Percentiles rank a stretch among this genome's conserved stretches.
These are phyloP conservation scores for Rhynchomys soricoides DNA, from an alignment of 2,113 vertebrate species.

Conservation along the genomic window DNA sequence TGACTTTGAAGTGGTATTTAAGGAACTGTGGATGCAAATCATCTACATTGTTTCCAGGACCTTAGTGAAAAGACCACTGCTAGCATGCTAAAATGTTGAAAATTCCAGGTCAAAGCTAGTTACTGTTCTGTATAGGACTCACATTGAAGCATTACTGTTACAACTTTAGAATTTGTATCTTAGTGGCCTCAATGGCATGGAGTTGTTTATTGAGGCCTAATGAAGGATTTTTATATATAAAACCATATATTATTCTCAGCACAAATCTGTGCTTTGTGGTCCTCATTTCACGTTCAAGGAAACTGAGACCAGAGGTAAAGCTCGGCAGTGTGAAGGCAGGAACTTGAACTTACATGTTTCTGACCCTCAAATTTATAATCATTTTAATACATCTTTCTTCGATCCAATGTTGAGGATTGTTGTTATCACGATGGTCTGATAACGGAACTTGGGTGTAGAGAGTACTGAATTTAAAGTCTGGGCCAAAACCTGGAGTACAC, in stretches of 20 bases:
- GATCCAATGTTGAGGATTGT: background rate
- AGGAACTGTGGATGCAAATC: background rate
- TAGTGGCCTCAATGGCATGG: background rate
- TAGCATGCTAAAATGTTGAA: background rate
- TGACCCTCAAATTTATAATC: background rate
- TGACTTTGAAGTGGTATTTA: conserved; percentile 48
- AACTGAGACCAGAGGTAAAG: background rate
- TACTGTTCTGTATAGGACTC: background rate
- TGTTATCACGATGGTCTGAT: background rate
- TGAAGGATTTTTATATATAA: background rate
- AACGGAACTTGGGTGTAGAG: background rate
- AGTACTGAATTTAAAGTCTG: background rate
- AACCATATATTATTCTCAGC: background rate
- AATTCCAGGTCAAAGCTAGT: background rate
- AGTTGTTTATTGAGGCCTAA: background rate
- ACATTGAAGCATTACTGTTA: background rate
- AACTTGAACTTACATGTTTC: background rate
- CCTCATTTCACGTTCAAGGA: background rate
- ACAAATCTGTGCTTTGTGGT: background rate
- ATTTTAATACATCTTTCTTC: background rate
- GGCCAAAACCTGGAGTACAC: too few relatives aligned
- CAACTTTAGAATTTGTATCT: background rate
- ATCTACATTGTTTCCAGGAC: background rate
- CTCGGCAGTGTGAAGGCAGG: background rate
- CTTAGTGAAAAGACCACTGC: background rate